Percentiles rank a stretch among this genome's conserved stretches.
Conservation (phyloP, 2,888 invertebrate genomes). For the Polia nebulosa region DNA sequence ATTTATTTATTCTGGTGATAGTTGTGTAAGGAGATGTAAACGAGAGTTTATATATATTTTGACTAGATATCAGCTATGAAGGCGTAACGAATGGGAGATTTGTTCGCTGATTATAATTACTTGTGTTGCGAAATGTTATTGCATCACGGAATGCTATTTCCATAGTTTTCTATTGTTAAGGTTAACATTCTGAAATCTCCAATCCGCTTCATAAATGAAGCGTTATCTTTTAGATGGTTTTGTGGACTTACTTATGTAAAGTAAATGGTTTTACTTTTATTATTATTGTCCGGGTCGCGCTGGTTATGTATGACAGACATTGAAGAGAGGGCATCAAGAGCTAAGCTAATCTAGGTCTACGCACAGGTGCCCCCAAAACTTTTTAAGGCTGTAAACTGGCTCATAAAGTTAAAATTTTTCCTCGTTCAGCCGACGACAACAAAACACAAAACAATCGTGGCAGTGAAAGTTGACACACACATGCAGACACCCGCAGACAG, state of each 20-base stretch:
- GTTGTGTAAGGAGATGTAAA: background rate
- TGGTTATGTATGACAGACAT: no score
- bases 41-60: slow-evolving; percentile 4
- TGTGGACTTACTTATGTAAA: no score
- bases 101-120: slow-evolving; percentile 35
- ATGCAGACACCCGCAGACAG: slow-evolving; percentile 28
- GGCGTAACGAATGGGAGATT: slow-evolving; percentile 35
- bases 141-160: background rate
- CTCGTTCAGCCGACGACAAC: slow-evolving; percentile 15
- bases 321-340: background rate
- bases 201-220: background rate
- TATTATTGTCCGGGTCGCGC: no score
- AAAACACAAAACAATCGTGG: slow-evolving; percentile 48
- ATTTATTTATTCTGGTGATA: background rate
- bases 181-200: background rate
- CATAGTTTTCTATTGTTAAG: background rate
- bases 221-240: no score
- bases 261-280: no score
- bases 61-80: background rate
- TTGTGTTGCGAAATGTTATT: slow-evolving; percentile 14
- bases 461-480: slow-evolving; percentile 58
- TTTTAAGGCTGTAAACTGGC: background rate
- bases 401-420: slow-evolving; percentile 10
- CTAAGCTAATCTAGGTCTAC: no score
- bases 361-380: no score